A percentile compares a stretch with the other conserved stretches of the same genome.
These are phyloP conservation scores for Pseudobourletiella spinata DNA, from an alignment of 1,140 invertebrate species.

Conservation along the genomic window DNA sequence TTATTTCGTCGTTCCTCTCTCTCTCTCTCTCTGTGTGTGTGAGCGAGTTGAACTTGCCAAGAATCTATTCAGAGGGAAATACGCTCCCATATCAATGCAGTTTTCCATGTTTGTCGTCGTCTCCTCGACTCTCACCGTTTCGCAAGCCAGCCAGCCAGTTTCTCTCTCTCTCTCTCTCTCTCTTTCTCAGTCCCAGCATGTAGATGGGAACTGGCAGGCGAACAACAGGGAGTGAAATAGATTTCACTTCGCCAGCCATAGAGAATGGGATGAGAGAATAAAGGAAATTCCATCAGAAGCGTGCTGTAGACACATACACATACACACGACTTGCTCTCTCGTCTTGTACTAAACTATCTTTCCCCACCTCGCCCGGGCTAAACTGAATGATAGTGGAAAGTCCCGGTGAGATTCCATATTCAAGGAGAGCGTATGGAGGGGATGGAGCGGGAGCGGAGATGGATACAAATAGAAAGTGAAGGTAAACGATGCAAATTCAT, in stretches of 20 bases:
- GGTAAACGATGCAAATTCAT: constrained; percentile 4
- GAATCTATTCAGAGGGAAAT: constrained; percentile 4
- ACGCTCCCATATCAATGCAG: constrained; percentile 8
- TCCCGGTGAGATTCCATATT: neutral
- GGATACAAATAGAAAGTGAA: neutral
- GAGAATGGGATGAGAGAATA: neutral
- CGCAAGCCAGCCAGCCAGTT: too few species aligned
- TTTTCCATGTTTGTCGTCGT: neutral
- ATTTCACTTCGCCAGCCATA: neutral
- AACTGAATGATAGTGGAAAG: too few species aligned
- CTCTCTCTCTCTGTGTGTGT: too few species aligned
- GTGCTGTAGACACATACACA: constrained; percentile 1
- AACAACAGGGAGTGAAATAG: constrained; percentile 2
- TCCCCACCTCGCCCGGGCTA: too few species aligned
- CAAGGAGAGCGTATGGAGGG: neutral
- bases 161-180: neutral
- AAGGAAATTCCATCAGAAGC: constrained; percentile 12
- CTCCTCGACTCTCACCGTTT: neutral
- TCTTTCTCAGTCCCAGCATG: neutral
- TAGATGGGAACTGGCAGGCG: neutral
- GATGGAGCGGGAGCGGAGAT: neutral
- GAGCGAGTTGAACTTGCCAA: constrained; percentile 1
- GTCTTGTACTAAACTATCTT: too few species aligned
- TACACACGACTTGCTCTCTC: neutral
- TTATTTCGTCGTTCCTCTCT: too few species aligned